Base-by-base conservation (phyloP, 30 jellyfish, hydroid and myxozoan genomes). In the Sanderia malayensis region DNA sequence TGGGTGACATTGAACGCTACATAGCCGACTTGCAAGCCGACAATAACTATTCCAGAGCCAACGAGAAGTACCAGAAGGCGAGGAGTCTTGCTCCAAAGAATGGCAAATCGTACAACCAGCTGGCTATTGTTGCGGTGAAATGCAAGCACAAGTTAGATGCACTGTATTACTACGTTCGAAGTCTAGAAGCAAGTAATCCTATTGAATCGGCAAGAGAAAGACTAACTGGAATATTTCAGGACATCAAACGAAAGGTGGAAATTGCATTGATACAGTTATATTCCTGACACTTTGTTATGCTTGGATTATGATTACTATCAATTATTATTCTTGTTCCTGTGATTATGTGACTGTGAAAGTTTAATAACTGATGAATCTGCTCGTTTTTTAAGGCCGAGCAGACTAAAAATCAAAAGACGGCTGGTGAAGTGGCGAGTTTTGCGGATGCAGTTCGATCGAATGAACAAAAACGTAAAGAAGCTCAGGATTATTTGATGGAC, bases 1-100 rank as follows among this genome's bases (percentile, higher is more conserved):
- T 90, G 52, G 97, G 97, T 18, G 97, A 90, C 53, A 82, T 90
- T 13, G 95, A 90, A 63, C 84, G 97, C 31, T 90, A 90, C 76
- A 79, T 90, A 8, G 71, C 95, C 27, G 96, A 82, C 37, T 67
- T 90, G 67, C 87, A 79, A 69, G 81, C 55, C 15, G 96, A 83
- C 28, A 63, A 68, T 30, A 62, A 71, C 66, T 90, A 82, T 65
- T 33, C 71, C 22, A 72, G 83, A 64, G 97, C 97, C 26, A 78
- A 69, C 44, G 77, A 61, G 25, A 49, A 84, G 49, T 90, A 90
- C 53, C 71, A 58, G 17, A 64, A 90, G 21, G 97, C 97, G 3
- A 90, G 49, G 32, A 33, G 58, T n/a, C 84, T 90, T 11, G 97
- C 94, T 7, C 97, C 97, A 21, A 90, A 83, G 76, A 90, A 90